phyloP scores from a whole-genome alignment of 1,140 invertebrate species.

The Holcopasites calliopsidis region DNA sequence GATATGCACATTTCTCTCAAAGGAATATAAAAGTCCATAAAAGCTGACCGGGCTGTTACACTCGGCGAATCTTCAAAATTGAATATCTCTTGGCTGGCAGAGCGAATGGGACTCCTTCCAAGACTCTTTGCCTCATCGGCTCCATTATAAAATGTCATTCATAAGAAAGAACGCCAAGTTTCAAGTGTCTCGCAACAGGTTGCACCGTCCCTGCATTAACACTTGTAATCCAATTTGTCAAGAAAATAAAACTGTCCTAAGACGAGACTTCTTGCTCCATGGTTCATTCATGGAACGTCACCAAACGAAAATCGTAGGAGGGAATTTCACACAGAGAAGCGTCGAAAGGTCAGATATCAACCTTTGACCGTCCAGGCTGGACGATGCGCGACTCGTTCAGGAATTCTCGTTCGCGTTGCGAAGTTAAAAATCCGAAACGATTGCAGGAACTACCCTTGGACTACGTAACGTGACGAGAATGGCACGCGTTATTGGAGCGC shows the following conservation, averaged over 20 bases:
- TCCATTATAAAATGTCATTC: conserved; percentile 49
- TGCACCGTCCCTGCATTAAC: not conserved
- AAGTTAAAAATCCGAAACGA: conserved; percentile 10
- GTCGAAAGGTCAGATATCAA: not conserved
- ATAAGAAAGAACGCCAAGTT: conserved; percentile 20
- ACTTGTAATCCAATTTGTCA: not conserved
- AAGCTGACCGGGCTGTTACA: not conserved
- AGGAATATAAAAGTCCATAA: no score
- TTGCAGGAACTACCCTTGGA: not conserved
- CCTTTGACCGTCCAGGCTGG: not conserved
- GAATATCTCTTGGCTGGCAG: conserved; percentile 28
- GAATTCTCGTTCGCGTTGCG: not conserved
- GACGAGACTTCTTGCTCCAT: no score
- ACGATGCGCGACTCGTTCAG: not conserved
- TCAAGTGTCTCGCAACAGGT: conserved; percentile 31
- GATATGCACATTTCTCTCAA: not conserved
- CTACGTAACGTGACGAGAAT: conserved; percentile 37
- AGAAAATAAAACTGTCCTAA: not conserved
- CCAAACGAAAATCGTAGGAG: no score
- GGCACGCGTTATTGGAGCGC: conserved; percentile 33
- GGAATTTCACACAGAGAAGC: not conserved
- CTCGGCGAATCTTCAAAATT: conserved; percentile 42
- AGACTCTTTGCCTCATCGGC: conserved; percentile 30
- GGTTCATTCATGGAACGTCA: no score
- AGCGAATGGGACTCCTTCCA: conserved; percentile 16